Conservation (phyloP, 1,140 invertebrate genomes). For the Orius insidiosus region DNA sequence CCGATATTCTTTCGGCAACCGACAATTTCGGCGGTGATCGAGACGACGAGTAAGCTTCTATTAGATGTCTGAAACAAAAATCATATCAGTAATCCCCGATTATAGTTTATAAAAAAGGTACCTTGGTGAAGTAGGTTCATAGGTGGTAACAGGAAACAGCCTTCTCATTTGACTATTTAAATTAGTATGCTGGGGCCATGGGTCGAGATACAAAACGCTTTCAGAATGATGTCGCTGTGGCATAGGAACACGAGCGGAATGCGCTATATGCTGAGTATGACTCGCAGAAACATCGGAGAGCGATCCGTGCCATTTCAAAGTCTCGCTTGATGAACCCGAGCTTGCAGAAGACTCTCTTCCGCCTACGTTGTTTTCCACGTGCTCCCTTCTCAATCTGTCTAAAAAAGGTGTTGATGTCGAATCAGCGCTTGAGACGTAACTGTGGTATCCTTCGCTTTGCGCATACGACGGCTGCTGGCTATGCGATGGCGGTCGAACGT, state of each 20-base stretch:
- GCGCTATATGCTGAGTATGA: conserved; percentile 45
- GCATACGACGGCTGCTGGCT: conserved; percentile 61
- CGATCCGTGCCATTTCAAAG: conserved; percentile 58
- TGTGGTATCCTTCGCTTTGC: conserved; percentile 65
- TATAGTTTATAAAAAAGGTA: conserved; percentile 10
- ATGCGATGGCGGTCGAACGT: conserved; percentile 30
- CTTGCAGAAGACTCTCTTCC: conserved; percentile 47
- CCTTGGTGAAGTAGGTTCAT: conserved; percentile 24
- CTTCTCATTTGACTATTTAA: conserved; percentile 27
- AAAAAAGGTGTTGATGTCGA: conserved; percentile 60
- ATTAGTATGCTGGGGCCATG: conserved; percentile 23
- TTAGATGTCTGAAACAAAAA: conserved; percentile 4
- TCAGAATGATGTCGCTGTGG: conserved; percentile 66
- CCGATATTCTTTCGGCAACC: conserved; percentile 56
- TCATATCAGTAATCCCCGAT: not conserved
- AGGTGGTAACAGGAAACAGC: conserved; percentile 39
- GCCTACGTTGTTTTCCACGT: conserved; percentile 34
- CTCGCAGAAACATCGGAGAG: conserved; percentile 31
- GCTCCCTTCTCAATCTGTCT: conserved; percentile 43
- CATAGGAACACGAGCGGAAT: conserved; percentile 59
- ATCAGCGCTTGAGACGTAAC: conserved; percentile 62
- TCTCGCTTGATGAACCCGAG: conserved; percentile 54
- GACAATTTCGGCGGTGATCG: conserved; percentile 32
- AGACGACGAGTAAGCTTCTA: conserved; percentile 5
- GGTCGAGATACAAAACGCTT: conserved; percentile 48